Base-by-base conservation (phyloP, 2,113 vertebrate species). In the Elgaria multicarinata region DNA sequence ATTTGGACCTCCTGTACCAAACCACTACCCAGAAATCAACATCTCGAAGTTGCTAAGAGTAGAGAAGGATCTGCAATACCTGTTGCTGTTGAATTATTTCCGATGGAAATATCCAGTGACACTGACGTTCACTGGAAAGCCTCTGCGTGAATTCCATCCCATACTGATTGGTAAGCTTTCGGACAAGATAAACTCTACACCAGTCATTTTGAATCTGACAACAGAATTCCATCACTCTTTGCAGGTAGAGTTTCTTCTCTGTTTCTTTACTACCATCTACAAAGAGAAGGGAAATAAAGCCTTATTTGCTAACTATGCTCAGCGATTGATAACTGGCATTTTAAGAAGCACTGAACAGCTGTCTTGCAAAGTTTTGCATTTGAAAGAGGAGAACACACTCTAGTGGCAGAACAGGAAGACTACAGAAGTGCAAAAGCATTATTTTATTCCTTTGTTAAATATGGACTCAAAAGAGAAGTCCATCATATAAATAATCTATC, bases 131-230 rank as follows among this genome's bases (percentile, higher is more conserved):
- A 3, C 1, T 58, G 95, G 97, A 96, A 67, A 98, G 94, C 64
- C 95, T 96, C 96, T 98, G 97, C 88, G 98, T 97, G 79, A 97
- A 98, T 26, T 98, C 98, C 87, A 99, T 93, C 5, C 99, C 99
- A 0, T 93, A 82, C 53, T 96, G 97, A 92, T 95, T 97, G 74
- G 96, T 92, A 1, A 98, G 96, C 88, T 97, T 98, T 74, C 99
- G 96, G 75, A 99, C 95, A 81, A 99, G 96, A 95, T 98, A 99
- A 88, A 99, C 96, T 0, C 94, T 90, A 92, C 98, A 97, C 99
- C 99, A 99, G 94, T 98, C 95, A 0, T 99, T 99, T 24, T 71
- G 50, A 66, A 92, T 58, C 0, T 1, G 86, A 8, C 6, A 14
- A 36, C 98, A 98, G 90, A 99, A 95, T 13, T 1, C 4, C 81